A percentile compares a stretch with the other conserved stretches of the same genome.
These are phyloP conservation scores for Agonum fuliginosum DNA, from an alignment of 2,888 invertebrate genomes.

Conservation along the genomic window DNA sequence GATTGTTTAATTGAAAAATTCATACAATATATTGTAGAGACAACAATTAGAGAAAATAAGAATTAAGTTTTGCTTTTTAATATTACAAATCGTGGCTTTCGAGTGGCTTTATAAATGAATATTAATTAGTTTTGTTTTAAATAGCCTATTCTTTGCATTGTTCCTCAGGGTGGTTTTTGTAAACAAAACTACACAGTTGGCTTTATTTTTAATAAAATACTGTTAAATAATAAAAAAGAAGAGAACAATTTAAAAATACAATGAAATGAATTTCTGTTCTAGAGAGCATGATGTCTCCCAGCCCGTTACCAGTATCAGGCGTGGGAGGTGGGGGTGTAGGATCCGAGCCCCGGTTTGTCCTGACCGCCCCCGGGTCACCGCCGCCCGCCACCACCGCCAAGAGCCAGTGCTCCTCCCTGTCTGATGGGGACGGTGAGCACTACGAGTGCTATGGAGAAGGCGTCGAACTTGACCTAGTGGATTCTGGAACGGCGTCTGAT, in stretches of 20 bases:
- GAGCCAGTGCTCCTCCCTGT: constrained; percentile 77
- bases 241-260: not conserved
- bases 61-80: too few relatives aligned
- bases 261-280: constrained; percentile 60
- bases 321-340: not conserved
- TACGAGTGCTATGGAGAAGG: constrained; percentile 87
- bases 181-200: too few relatives aligned
- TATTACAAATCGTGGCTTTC: too few relatives aligned
- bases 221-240: too few relatives aligned
- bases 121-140: too few relatives aligned
- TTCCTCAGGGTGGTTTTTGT: too few relatives aligned
- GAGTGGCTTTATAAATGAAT: too few relatives aligned
- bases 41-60: too few relatives aligned
- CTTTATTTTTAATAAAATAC: too few relatives aligned
- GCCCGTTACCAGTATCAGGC: constrained; percentile 42
- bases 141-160: too few relatives aligned
- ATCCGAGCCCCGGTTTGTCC: constrained; percentile 68
- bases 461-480: constrained; percentile 75
- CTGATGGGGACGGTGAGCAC: constrained; percentile 87
- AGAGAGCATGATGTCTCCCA: constrained; percentile 67
- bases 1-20: too few relatives aligned
- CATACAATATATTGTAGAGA: too few relatives aligned
- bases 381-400: constrained; percentile 70
- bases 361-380: constrained; percentile 65
- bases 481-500: constrained; percentile 67